Percentiles rank a stretch among this genome's conserved stretches.
These are phyloP conservation scores for Brevipalpus yothersi DNA, from an alignment of 1,140 invertebrate genomes.

Conservation along the genomic window DNA sequence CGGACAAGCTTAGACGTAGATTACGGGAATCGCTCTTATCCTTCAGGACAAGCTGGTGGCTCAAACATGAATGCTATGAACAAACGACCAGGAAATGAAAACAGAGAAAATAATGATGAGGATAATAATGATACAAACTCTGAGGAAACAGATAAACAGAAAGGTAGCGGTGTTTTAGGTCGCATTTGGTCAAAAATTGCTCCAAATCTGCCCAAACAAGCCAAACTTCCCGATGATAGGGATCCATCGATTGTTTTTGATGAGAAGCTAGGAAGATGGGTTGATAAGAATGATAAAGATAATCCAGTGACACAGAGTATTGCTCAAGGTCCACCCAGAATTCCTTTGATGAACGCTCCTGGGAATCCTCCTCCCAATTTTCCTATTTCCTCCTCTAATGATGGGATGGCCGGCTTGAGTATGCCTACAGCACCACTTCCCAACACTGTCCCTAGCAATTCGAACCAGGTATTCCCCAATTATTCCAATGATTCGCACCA, in stretches of 20 bases:
- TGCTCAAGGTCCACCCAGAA: slow-evolving; percentile 3
- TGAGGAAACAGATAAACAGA: neutral
- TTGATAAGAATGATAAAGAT: slow-evolving; percentile 2
- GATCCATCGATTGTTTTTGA: slow-evolving; percentile 4
- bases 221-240: slow-evolving; percentile 6
- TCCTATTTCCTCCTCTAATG: too few relatives aligned
- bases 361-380: too few relatives aligned
- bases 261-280: slow-evolving; percentile 2
- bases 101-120: neutral
- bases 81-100: neutral
- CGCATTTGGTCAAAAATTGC: neutral
- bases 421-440: too few relatives aligned
- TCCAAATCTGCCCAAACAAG: neutral
- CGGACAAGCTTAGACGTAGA: neutral
- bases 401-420: too few relatives aligned
- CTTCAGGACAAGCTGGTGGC: neutral
- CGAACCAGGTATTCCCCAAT: too few relatives aligned
- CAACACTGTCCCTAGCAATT: too few relatives aligned
- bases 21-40: too few relatives aligned
- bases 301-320: neutral
- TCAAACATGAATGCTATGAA: neutral
- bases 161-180: neutral
- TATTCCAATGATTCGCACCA: too few relatives aligned
- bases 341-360: neutral
- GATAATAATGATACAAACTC: neutral